Percentiles rank a stretch among this genome's conserved stretches.
These are phyloP conservation scores for Megathymus violae DNA, from an alignment of 1,140 invertebrate genomes.

Conservation along the genomic window DNA sequence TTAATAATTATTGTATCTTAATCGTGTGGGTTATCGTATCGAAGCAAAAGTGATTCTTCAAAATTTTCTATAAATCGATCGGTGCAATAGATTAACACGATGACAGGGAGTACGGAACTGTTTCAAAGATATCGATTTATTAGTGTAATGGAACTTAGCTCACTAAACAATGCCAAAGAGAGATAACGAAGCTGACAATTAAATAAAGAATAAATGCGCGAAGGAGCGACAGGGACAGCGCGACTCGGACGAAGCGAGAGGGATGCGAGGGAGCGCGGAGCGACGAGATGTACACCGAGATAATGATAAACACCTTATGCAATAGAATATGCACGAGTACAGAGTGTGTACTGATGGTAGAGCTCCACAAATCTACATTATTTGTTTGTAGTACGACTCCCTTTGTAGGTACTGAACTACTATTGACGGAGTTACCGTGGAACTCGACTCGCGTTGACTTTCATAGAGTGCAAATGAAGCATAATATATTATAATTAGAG, in stretches of 20 bases:
- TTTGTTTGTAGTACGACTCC: slow-evolving; percentile 56
- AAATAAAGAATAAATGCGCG: slow-evolving; percentile 51
- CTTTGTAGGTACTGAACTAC: slow-evolving; percentile 63
- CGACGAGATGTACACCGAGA: slow-evolving; percentile 41
- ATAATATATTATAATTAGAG: slow-evolving; percentile 75
- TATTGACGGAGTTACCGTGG: slow-evolving; percentile 64
- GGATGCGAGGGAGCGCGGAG: slow-evolving; percentile 45
- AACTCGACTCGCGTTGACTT: slow-evolving; percentile 37
- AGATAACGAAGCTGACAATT: slow-evolving; percentile 47
- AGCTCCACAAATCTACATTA: slow-evolving; percentile 48
- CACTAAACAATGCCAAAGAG: slow-evolving; percentile 83
- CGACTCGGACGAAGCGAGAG: slow-evolving; percentile 57
- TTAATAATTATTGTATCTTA: slow-evolving; percentile 39
- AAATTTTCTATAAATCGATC: slow-evolving; percentile 47
- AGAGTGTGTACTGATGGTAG: slow-evolving; percentile 32
- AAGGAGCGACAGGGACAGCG: slow-evolving; percentile 49
- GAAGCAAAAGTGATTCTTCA: slow-evolving; percentile 47
- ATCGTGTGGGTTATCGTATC: slow-evolving; percentile 30
- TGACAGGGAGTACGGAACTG: slow-evolving; percentile 43
- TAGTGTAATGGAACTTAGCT: slow-evolving; percentile 67
- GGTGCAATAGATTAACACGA: slow-evolving; percentile 66
- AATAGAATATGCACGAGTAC: slow-evolving; percentile 42
- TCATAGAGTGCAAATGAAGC: slow-evolving; percentile 66
- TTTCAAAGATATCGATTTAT: slow-evolving; percentile 45
- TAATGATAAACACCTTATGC: slow-evolving; percentile 24